Base-by-base conservation (phyloP, 2,888 invertebrate genomes). In the Corythucha ciliata region DNA sequence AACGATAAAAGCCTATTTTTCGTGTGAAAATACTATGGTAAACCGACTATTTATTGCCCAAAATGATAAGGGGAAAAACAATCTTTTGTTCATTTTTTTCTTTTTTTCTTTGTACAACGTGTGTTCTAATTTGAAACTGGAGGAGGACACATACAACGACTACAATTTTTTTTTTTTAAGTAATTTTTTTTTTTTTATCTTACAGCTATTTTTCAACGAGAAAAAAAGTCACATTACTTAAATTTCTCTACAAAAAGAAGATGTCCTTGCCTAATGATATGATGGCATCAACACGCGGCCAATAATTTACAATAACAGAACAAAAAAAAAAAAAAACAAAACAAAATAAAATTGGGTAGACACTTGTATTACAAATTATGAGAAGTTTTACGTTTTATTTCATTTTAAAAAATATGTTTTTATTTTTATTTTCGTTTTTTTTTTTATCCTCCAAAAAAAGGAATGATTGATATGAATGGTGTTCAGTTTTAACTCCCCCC, bases 1-100 rank as follows among this genome's bases (percentile, higher is more conserved):
- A n/a, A n/a, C n/a, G n/a, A n/a, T n/a, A n/a, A n/a, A n/a, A n/a
- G n/a, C n/a, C n/a, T n/a, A n/a, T n/a, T n/a, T n/a, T n/a, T n/a
- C n/a, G n/a, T 53, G 55, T 55, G 55, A 55, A 55, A 55, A 55
- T 55, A 55, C 55, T 55, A 55, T 55, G 44, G 39, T 51, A 53
- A 50, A 55, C 52, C 53, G 55, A 55, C 55, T 55, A 53, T 55
- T 55, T 55, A 53, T 53, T 55, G 52, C 53, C 55, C 53, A 40
- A 47, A 45, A 52, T 54, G 55, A 55, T 50, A 53, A 52, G 47
- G 41, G 41, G 45, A 47, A 48, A 34, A 52, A 52, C n/a, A n/a
- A n/a, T n/a, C n/a, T n/a, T n/a, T n/a, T n/a, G n/a, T n/a, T n/a
- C n/a, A n/a, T n/a, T n/a, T n/a, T n/a, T n/a, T n/a, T n/a, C n/a